Evolutionary conservation across 2,888 invertebrate genomes (phyloP), one percentile per base, ranked within the genome.

Genomic region (Euphydryas editha): DNA sequence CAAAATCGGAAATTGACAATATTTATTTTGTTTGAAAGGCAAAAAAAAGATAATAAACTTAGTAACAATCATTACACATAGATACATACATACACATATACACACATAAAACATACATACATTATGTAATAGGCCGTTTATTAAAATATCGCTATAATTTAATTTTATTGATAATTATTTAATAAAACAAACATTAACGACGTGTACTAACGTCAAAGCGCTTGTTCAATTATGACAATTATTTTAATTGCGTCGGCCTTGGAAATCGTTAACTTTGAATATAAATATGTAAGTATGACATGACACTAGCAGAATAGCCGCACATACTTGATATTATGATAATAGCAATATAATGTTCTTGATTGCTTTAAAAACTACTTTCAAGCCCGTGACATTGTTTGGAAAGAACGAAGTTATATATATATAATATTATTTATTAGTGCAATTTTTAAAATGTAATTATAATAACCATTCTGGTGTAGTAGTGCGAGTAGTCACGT

Each of bases 221-320:
- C 47, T 44, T 56, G 66, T 65, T 60, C 65, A 70, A 72, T 70
- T 65, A 65, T 58, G 55, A 62, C 66, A 65, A 72, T 72, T 71
- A 70, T 65, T 65, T 51, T 71, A 67, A 68, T 72, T 67, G 67
- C 49, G 21, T 46, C 46, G 68, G 51, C 68, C 71, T 70, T 65
- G 62, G 49, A 47, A 42, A 49, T 44, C 44, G 56, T 62, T 60
- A 60, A 56, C 62, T 70, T 67, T 59, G 57, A 62, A 61, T 68
- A 57, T 66, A 55, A 55, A 65, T 65, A 59, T 64, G 49, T 51
- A 11, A 17, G 17, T 54, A 36, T 54, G 54, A 18, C 54, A 54
- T 51, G 51, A 51, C 36, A 36, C 24, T 20, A 24, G 24, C 24
- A 49, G 21, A 49, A 24, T 15, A 24, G 15, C 13, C 24, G 47